Conservation (phyloP, 2,888 invertebrate species). For the Xylota segnis region DNA sequence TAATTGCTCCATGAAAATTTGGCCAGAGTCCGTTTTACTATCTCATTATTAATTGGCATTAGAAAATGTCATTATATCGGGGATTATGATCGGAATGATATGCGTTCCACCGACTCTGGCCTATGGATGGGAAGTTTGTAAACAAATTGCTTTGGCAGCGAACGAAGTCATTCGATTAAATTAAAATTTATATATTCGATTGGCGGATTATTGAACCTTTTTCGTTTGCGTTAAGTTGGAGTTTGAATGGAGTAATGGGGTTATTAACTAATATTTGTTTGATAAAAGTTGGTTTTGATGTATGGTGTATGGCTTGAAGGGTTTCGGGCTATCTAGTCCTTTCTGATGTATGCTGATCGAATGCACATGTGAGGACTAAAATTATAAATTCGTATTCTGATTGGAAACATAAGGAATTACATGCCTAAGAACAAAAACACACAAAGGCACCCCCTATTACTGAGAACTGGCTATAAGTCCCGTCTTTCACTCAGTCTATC, state of each 20-base stretch:
- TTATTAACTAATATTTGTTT: constrained; percentile 43
- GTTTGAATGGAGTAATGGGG: background rate
- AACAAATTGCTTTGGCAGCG: constrained; percentile 38
- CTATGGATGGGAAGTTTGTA: constrained; percentile 25
- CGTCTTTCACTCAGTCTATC: too few relatives aligned
- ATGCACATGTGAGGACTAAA: too few relatives aligned
- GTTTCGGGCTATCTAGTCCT: background rate
- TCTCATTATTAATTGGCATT: constrained; percentile 74
- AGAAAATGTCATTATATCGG: constrained; percentile 69
- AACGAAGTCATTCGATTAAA: constrained; percentile 55
- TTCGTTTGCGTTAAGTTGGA: background rate
- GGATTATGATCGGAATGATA: constrained; percentile 64
- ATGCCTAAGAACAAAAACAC: too few relatives aligned
- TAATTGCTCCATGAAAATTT: constrained; percentile 51
- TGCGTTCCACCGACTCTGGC: background rate
- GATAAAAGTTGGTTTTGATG: constrained; percentile 40
- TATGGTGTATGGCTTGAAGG: constrained; percentile 11
- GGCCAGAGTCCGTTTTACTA: constrained; percentile 28
- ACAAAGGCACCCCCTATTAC: too few relatives aligned
- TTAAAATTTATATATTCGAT: constrained; percentile 51
- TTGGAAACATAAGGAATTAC: too few relatives aligned
- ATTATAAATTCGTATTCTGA: too few relatives aligned
- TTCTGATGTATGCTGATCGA: too few relatives aligned
- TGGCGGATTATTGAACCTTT: background rate
- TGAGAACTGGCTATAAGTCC: too few relatives aligned